Evolutionary conservation across 2,888 invertebrate genomes (phyloP).

Genomic region (Eledone cirrhosa): DNA sequence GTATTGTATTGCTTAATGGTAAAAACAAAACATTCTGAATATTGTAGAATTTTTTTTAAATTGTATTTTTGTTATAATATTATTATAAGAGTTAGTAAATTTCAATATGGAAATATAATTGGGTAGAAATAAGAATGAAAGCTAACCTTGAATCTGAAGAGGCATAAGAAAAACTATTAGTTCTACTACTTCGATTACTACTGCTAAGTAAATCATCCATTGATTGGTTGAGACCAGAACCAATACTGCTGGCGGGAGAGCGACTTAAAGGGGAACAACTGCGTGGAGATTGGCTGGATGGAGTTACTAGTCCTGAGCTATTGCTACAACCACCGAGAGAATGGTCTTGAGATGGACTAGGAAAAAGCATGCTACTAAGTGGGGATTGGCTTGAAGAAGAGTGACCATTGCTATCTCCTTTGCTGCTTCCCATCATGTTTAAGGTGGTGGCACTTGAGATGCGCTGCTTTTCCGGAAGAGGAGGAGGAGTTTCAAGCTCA

Average conservation of each 20-base stretch:
- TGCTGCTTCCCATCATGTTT: slow-evolving; percentile 38
- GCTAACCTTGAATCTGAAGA: slow-evolving; percentile 43
- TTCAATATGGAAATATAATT: background rate
- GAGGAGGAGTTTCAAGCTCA: slow-evolving; percentile 36
- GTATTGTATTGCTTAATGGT: no score
- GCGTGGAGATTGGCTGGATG: slow-evolving; percentile 37
- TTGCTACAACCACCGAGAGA: slow-evolving; percentile 30
- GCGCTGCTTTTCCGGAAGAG: slow-evolving; percentile 42
- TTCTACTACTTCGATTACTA: slow-evolving; percentile 34
- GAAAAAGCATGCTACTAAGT: slow-evolving; percentile 36
- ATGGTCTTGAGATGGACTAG: slow-evolving; percentile 34
- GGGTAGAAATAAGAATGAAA: slow-evolving; percentile 31
- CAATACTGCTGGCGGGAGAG: slow-evolving; percentile 79
- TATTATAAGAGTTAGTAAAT: no score
- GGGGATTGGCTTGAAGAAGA: slow-evolving; percentile 36
- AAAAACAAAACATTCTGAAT: no score
- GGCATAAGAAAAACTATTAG: slow-evolving; percentile 43
- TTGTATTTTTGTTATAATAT: no score
- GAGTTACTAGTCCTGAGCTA: slow-evolving; percentile 33
- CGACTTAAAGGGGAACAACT: slow-evolving; percentile 50
- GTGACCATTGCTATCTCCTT: slow-evolving; percentile 33
- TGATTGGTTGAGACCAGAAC: slow-evolving; percentile 89
- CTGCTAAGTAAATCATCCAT: slow-evolving; percentile 52
- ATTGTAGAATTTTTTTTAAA: no score
- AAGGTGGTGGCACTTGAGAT: slow-evolving; percentile 3